A percentile compares a stretch with the other conserved stretches of the same genome.
These are phyloP conservation scores for Brachyalestes nurse DNA, from an alignment of 2,797 vertebrate species.

Conservation along the genomic window DNA sequence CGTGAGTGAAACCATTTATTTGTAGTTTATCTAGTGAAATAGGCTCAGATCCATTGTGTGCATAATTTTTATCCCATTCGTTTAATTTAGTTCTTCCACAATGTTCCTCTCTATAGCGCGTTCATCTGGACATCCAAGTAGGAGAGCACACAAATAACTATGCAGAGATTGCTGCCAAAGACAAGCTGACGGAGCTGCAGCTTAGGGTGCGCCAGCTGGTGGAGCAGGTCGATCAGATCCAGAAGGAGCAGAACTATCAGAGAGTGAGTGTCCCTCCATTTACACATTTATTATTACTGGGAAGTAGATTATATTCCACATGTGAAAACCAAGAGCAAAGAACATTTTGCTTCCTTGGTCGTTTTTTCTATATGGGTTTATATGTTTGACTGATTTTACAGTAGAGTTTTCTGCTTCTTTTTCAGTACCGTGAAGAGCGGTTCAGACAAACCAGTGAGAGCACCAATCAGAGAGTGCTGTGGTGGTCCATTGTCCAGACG, in stretches of 20 bases:
- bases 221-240: slow-evolving; percentile 93
- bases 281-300: neutral
- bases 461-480: slow-evolving; percentile 92
- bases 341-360: neutral
- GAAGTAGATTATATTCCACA: neutral
- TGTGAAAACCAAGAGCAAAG: neutral
- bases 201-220: slow-evolving; percentile 89
- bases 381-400: neutral
- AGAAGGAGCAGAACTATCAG: slow-evolving; percentile 95
- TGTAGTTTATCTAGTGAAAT: neutral
- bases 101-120: slow-evolving; percentile 74
- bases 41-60: slow-evolving; percentile 23
- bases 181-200: slow-evolving; percentile 91
- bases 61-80: too few relatives aligned
- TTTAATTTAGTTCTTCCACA: neutral
- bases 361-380: neutral
- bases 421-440: slow-evolving; percentile 90
- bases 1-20: slow-evolving; percentile 71
- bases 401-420: neutral
- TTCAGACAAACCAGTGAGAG: slow-evolving; percentile 94
- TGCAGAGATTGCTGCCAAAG: slow-evolving; percentile 91
- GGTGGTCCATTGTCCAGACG: slow-evolving; percentile 95
- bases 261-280: slow-evolving; percentile 74
- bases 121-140: slow-evolving; percentile 92
- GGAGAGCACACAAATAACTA: slow-evolving; percentile 94